Conservation (phyloP, 2,888 invertebrate species). For the Zaprionus obscuricornis region DNA sequence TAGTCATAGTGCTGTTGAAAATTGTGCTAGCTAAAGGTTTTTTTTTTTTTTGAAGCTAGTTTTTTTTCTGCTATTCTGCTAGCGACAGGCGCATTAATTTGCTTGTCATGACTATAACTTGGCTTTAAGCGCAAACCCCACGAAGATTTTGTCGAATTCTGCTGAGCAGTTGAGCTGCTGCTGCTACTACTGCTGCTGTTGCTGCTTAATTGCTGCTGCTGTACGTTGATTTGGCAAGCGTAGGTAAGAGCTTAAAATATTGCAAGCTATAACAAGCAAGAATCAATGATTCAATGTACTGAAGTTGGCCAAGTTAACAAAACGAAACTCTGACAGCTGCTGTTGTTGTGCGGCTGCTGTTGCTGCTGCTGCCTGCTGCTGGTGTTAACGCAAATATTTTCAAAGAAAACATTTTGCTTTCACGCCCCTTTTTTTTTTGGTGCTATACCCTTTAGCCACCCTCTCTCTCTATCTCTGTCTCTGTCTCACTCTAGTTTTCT, state of each 20-base stretch:
- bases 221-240: too few relatives aligned
- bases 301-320: slow-evolving; percentile 37
- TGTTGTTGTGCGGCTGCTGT: too few relatives aligned
- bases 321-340: too few relatives aligned
- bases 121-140: slow-evolving; percentile 32
- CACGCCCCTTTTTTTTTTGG: too few relatives aligned
- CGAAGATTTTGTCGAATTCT: background rate
- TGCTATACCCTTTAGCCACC: slow-evolving; percentile 4
- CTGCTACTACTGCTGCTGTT: slow-evolving; percentile 1
- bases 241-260: too few relatives aligned
- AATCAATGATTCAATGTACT: too few relatives aligned
- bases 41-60: too few relatives aligned
- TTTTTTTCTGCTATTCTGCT: slow-evolving; percentile 14
- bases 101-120: slow-evolving; percentile 50
- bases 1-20: too few relatives aligned
- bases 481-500: background rate
- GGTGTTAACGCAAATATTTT: slow-evolving; percentile 74
- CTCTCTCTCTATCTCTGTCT: background rate
- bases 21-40: too few relatives aligned
- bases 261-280: too few relatives aligned
- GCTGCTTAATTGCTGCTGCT: too few relatives aligned
- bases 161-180: slow-evolving; percentile 3
- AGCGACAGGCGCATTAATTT: slow-evolving; percentile 58
- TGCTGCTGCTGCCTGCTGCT: slow-evolving; percentile 37
- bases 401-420: slow-evolving; percentile 70